Percentiles rank a stretch among this genome's conserved stretches.
phyloP scores from a whole-genome alignment of 64 coral and sea anemone genomes.

The Dendrophyllia cribrosa region DNA sequence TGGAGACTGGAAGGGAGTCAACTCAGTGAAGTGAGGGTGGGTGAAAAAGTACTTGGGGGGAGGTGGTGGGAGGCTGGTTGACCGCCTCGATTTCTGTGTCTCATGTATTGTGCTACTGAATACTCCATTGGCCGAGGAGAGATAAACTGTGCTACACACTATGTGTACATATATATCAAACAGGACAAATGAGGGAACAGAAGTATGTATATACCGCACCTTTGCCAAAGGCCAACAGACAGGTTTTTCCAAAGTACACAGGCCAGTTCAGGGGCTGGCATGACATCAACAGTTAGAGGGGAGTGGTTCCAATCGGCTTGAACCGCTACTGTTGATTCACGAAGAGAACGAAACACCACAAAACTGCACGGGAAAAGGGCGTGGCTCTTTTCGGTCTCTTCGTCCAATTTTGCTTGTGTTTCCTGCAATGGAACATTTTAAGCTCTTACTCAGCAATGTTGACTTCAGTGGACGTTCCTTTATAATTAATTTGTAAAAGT shows the following conservation, averaged over 20 bases:
- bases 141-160: too few species aligned
- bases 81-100: too few species aligned
- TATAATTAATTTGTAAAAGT: not conserved
- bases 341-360: conserved; percentile 82
- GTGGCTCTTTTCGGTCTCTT: conserved; percentile 60
- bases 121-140: too few species aligned
- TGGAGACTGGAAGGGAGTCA: too few species aligned
- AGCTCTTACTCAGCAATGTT: too few species aligned
- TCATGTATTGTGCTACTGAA: too few species aligned
- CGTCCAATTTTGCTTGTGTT: conserved; percentile 67
- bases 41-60: too few species aligned
- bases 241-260: conserved; percentile 88
- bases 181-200: not conserved
- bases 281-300: conserved; percentile 54
- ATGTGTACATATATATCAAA: too few species aligned
- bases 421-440: conserved; percentile 17
- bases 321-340: conserved; percentile 64
- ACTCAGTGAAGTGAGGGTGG: too few species aligned
- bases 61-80: too few species aligned
- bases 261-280: conserved; percentile 77
- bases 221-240: conserved; percentile 17
- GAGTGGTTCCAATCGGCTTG: conserved; percentile 74
- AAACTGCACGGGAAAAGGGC: conserved; percentile 63
- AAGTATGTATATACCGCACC: not conserved
- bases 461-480: too few species aligned